Conservation (phyloP, 2,113 vertebrate species). For the Plecturocebus donacophilus region DNA sequence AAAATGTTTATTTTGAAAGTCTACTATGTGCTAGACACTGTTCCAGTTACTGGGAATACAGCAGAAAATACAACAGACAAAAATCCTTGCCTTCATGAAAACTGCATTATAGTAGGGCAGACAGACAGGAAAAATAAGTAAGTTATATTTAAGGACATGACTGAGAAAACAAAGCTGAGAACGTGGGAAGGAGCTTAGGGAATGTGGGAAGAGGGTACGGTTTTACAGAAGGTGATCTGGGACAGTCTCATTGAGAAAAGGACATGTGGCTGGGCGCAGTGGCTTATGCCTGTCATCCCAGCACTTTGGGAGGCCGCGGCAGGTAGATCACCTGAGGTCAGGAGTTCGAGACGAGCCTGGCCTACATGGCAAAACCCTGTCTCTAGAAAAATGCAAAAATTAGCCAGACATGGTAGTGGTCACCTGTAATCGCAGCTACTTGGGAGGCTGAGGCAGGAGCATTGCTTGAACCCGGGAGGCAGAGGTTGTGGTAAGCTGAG, state of each 20-base stretch:
- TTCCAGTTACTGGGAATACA: background rate
- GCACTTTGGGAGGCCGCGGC: no score
- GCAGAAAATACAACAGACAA: conserved; percentile 17
- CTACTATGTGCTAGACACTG: background rate
- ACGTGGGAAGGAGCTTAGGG: background rate
- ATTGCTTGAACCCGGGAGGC: no score
- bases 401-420: no score
- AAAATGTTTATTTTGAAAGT: conserved; percentile 45
- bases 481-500: no score
- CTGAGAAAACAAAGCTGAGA: conserved; percentile 5
- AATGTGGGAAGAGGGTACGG: background rate
- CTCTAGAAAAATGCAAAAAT: no score
- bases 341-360: no score
- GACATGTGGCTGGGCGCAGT: no score
- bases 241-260: background rate
- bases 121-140: background rate
- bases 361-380: no score
- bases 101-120: background rate
- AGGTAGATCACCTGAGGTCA: no score
- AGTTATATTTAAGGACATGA: background rate
- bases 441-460: no score
- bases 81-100: background rate
- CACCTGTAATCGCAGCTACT: no score
- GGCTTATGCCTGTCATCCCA: no score
- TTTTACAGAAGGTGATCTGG: background rate